These are phyloP conservation scores for Rhea pennata DNA, from an alignment of 2,113 vertebrate genomes.

Conservation along the genomic window DNA sequence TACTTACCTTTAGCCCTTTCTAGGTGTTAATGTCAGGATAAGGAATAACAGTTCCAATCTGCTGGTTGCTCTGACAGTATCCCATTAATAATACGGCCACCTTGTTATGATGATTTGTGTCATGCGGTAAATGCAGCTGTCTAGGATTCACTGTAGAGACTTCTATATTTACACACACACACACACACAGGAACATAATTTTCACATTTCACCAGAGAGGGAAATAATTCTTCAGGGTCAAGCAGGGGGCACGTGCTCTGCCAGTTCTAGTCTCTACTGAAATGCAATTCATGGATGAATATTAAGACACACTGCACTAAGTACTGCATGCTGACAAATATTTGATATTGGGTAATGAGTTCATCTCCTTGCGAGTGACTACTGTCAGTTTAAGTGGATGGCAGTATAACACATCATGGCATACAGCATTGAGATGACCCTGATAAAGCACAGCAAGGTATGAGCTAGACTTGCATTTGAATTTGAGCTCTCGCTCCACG, in stretches of 20 bases:
- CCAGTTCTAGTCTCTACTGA: not conserved
- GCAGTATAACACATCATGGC: not conserved
- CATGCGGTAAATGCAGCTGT: fast-evolving
- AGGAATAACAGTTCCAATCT: not conserved
- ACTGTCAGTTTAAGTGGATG: not conserved
- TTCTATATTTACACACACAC: not conserved
- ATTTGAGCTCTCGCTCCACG: not conserved
- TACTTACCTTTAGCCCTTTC: not conserved
- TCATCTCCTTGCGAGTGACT: not conserved
- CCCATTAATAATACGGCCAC: fast-evolving
- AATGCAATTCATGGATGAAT: not conserved
- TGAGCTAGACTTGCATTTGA: not conserved
- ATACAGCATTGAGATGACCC: not conserved
- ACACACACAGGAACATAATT: fast-evolving
- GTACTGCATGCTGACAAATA: not conserved
- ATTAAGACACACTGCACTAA: fast-evolving
- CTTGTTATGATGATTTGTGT: fast-evolving
- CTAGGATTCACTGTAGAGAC: not conserved
- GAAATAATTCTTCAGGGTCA: not conserved
- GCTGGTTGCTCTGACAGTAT: not conserved
- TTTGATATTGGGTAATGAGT: not conserved
- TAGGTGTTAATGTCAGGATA: fast-evolving
- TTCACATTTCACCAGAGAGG: not conserved
- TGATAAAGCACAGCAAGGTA: not conserved
- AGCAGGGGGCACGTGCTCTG: not conserved